Conservation (phyloP, 2,113 vertebrate species). For the Tupaia chinensis region DNA sequence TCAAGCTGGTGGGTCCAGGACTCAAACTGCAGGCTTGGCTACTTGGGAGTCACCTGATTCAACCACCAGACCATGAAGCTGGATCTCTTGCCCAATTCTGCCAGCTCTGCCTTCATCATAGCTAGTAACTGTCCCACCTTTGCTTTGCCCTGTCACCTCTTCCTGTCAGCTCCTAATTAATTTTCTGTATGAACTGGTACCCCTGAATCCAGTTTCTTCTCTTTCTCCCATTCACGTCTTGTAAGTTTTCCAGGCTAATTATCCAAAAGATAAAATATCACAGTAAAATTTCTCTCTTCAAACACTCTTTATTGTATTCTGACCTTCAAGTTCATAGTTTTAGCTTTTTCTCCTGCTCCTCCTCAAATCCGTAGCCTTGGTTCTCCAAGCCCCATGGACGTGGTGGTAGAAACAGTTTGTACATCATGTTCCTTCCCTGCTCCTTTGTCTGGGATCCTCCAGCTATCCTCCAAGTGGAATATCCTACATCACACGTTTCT, state of each 20-base stretch:
- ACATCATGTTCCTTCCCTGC: background rate
- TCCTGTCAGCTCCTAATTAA: background rate
- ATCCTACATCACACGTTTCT: background rate
- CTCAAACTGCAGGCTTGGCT: no score
- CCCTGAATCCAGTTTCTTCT: background rate
- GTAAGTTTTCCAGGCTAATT: background rate
- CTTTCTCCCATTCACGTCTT: background rate
- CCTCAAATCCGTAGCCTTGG: background rate
- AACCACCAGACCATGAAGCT: no score
- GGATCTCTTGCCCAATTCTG: background rate
- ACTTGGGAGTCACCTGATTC: no score
- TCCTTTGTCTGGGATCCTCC: background rate
- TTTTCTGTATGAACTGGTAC: background rate
- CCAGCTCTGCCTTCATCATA: rapidly evolving
- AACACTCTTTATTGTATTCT: background rate
- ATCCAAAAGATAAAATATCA: background rate
- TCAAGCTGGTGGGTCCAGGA: no score
- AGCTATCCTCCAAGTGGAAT: background rate
- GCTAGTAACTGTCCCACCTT: no score
- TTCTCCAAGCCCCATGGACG: background rate
- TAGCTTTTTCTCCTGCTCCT: background rate
- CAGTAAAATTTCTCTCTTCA: background rate
- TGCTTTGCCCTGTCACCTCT: background rate
- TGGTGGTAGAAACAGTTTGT: background rate
- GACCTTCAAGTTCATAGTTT: background rate